phyloP scores from a whole-genome alignment of 1,140 invertebrate genomes.

The Tribolium madens region DNA sequence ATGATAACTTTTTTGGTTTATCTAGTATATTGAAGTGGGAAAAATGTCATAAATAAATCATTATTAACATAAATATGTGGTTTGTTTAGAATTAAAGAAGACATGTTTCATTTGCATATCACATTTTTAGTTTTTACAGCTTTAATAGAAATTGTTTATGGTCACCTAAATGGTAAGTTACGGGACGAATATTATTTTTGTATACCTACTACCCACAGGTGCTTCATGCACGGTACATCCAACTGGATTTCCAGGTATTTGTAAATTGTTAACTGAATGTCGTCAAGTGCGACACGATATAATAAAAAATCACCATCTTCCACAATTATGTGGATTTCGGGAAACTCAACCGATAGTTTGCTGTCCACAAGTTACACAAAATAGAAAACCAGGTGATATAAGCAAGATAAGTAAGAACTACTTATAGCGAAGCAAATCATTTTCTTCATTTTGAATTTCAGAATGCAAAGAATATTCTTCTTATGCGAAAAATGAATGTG shows the following conservation, averaged over 20 bases:
- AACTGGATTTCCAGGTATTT: background rate
- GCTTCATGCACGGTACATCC: background rate
- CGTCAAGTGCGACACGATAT: background rate
- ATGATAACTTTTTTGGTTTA: too few relatives aligned
- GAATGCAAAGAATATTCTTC: constrained; percentile 44
- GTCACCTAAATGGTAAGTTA: too few relatives aligned
- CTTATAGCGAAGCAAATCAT: background rate
- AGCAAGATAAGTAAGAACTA: constrained; percentile 18
- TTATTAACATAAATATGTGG: too few relatives aligned
- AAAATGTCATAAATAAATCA: too few relatives aligned
- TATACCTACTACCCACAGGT: background rate
- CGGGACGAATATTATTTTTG: too few relatives aligned
- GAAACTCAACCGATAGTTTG: constrained; percentile 22
- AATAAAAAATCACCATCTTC: background rate
- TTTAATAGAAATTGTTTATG: too few relatives aligned
- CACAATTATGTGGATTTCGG: constrained; percentile 38
- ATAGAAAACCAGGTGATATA: constrained; percentile 11
- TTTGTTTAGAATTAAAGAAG: too few relatives aligned
- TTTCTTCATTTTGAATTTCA: constrained; percentile 6
- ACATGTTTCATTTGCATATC: too few relatives aligned
- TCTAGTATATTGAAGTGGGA: too few relatives aligned
- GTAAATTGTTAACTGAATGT: constrained; percentile 1
- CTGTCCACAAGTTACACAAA: background rate
- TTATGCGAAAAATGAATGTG: constrained; percentile 4
- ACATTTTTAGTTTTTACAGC: too few relatives aligned